Evolutionary conservation across 2,113 vertebrate species (phyloP).

Genomic region (Corythaeola cristata): DNA sequence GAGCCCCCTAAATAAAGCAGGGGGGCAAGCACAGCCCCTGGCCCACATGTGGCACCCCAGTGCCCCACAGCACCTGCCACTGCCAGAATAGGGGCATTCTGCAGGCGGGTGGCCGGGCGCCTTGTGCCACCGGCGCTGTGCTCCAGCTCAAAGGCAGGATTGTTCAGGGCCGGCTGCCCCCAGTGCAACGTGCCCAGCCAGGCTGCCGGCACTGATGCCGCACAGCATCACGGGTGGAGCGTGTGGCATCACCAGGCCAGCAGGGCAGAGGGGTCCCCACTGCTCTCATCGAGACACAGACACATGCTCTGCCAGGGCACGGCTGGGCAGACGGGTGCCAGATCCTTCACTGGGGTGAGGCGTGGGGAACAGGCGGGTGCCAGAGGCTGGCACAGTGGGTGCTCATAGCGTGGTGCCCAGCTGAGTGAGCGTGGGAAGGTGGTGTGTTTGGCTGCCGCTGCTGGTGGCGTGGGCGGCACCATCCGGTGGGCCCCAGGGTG

Average conservation of each 20-base stretch:
- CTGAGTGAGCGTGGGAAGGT: not conserved
- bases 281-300: too few species aligned
- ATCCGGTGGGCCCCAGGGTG: not conserved
- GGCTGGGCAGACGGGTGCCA: not conserved
- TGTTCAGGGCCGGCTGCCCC: not conserved
- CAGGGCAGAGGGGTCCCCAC: not conserved
- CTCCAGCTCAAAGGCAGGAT: not conserved
- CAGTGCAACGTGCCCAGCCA: not conserved
- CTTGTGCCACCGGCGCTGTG: not conserved
- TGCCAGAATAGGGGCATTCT: conserved; percentile 29
- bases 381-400: too few species aligned
- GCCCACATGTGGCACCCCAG: not conserved
- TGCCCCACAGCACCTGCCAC: not conserved
- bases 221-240: not conserved
- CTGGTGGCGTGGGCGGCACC: too few species aligned
- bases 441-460: not conserved
- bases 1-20: not conserved
- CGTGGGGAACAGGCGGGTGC: not conserved
- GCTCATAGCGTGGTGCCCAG: too few species aligned
- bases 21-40: not conserved
- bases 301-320: too few species aligned
- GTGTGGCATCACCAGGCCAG: accelerated
- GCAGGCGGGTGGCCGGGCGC: not conserved
- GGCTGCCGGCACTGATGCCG: not conserved
- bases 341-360: not conserved